Evolutionary conservation across 2,888 invertebrate species (phyloP), one percentile per base, ranked within the genome.

Genomic region (Euzetes globulus): DNA sequence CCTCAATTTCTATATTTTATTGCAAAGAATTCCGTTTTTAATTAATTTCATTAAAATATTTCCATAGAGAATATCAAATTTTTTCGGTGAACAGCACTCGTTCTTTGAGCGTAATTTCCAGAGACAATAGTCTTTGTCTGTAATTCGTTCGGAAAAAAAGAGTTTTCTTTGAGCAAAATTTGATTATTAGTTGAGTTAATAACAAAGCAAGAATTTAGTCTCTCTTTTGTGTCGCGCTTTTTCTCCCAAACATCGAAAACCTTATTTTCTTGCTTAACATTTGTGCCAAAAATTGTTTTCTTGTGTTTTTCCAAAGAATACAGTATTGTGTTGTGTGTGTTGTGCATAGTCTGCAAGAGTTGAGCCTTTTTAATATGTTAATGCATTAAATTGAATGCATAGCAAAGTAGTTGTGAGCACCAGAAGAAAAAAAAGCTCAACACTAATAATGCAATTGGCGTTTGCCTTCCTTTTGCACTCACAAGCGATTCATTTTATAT

Each of bases 401-500:
- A 55, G 19, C 55, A 55, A 55, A 55, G 22, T 19, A 25, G 55
- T n/a, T n/a, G n/a, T 55, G 25, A 55, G 22, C 5, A 47, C 4
- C 4, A 55, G 22, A 13, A 47, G 22, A 13, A 5, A 47, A 47
- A 47, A 33, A 63, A 33, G 33, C 19, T 45, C 15, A 41, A 45
- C 6, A 68, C 68, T 68, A 68, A 68, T 68, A 68, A 68, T 25
- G 55, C 55, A 25, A 55, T 55, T 55, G 55, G 11, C 25, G 55
- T 55, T 55, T 55, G 55, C 25, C 55, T 55, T 52, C 41, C 7
- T 17, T 9, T 47, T 47, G 13, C 47, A 15, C 17, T 17, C 29
- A 37, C 45, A 68, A 68, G 68, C 45, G 22, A 68, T 68, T 68
- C 68, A 68, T 68, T 68, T 68, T 68, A 68, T 37, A 68, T 68